Base-by-base conservation (phyloP, 2,888 invertebrate genomes). In the Calameuta idolon region DNA sequence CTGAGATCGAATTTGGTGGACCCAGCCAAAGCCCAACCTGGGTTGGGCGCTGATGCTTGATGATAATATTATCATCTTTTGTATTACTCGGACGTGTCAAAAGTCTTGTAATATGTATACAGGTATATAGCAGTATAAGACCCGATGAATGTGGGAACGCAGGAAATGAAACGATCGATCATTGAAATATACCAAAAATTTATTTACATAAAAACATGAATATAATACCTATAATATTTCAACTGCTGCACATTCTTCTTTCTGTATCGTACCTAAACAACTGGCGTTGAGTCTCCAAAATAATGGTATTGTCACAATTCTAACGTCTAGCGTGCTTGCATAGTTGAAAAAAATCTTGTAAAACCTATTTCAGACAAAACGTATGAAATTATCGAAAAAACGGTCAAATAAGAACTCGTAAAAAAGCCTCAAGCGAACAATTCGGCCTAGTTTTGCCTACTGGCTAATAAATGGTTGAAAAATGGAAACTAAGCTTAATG, bases 161-260 rank as follows among this genome's bases (percentile, higher is more conserved):
- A 55, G 23, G 23, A 55, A 55, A 23, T 71, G 71, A 71, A 71
- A 71, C 55, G 3, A 33, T 23, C 3, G 71, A 33, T 71, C 71
- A 80, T 88, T 90, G 89, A 90, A 90, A 90, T 90, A 90, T 90
- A 90, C 89, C 87, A 90, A 90, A 90, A 89, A 90, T 90, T 90
- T 90, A 90, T 90, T 90, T 90, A 90, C 90, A 90, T 89, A 89
- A 89, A 90, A 90, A 90, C 89, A 89, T 90, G 88, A 90, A 90
- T 89, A 89, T 88, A 88, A 89, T 89, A 88, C 85, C 87, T 87
- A 87, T 89, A 88, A 87, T 88, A 88, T 87, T 86, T 86, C 85
- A 89, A 88, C 85, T 87, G 88, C 85, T 87, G 89, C 87, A 86
- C 86, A 84, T 86, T 84, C 81, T 81, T 79, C 76, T 74, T 76